Base-by-base conservation (phyloP, 2,797 vertebrate genomes). In the Pangasius macronema region DNA sequence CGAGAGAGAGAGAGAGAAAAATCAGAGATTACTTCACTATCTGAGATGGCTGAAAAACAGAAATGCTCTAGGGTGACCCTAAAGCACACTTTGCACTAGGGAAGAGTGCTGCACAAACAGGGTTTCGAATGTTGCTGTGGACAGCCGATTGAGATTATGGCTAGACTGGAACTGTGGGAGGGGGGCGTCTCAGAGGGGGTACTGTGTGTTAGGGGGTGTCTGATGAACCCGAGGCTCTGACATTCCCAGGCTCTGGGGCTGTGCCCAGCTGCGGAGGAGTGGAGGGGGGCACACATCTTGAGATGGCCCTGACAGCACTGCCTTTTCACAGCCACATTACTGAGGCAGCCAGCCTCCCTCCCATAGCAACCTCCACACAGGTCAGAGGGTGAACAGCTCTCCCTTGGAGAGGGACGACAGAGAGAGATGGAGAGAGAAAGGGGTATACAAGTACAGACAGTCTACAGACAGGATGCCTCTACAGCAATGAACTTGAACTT, bases 221-320 rank as follows among this genome's bases (percentile, higher is more conserved):
- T 82, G 77, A 65, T 83, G 85, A 86, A 88, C 82, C 70, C 82
- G 13, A 57, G 77, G 84, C 90, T 88, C 93, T 91, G 92, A 97
- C 94, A 97, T 98, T 98, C 97, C 96, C 97, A 97, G 96, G 96
- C 96, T 95, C 95, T 95, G 94, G 96, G 96, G 95, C 97, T 96
- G 86, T 92, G 93, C 93, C 94, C 94, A 94, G 94, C 93, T 95
- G 94, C 92, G 91, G 95, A 89, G 89, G 87, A 89, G 92, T 91
- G 92, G 93, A 90, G 91, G 85, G 89, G 90, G 95, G 90, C 95
- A 90, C 91, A 97, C 92, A 96, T 96, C 95, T 96, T 95, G 96
- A 97, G 97, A 97, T 97, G 96, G 94, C 97, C 96, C 95, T 98
- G 97, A 99, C 98, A 98, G 97, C 96, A 97, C 92, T 95, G 96